Base-by-base conservation (phyloP, 2,113 vertebrate genomes). In the Carassius carassius region DNA sequence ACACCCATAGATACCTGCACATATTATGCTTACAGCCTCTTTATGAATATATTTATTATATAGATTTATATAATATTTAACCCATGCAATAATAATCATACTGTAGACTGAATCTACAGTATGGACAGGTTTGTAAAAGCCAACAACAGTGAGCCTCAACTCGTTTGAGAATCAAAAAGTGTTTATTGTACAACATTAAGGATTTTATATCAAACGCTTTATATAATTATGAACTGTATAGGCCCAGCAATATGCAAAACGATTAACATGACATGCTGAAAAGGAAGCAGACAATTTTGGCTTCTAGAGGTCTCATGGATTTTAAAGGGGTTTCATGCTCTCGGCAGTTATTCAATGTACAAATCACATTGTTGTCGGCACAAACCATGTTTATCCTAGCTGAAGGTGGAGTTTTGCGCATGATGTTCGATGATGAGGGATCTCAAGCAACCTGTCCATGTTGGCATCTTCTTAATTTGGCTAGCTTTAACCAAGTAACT, bases 1-100 rank as follows among this genome's bases (percentile, higher is more conserved):
- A 87, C 79, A 92, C 89, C 92, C 90, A 93, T 92, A 90, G 89
- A 91, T 92, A 90, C 19, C 8, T 78, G 78, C 91, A 41, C 32
- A 73, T 47, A 47, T 73, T 44, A 13, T 8, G 2, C 14, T 37
- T 60, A 58, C 35, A 62, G 73, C 44, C 14, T 51, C 70, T 63
- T n/a, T 77, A 37, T 21, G 29, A 3, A 78, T 56, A 78, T 67
- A 63, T 23, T 41, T 41, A 16, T 44, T 41, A 25, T 79, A 54
- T 16, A 54, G 14, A 16, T 47, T 63, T 19, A 47, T 41, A 37
- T 44, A 44, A 79, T 47, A 25, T 78, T 78, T 41, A 60, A 13
- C 29, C 1, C 11, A 37, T 58, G 16, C 75, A 77, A n/a, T 72
- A 72, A 70, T 78, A 2, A 72, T 44, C 35, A 73, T 29, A 29